A percentile compares a stretch with the other conserved stretches of the same genome.
phyloP scores from a whole-genome alignment of 2,113 vertebrate genomes.

The Cyprinodon variegatus region DNA sequence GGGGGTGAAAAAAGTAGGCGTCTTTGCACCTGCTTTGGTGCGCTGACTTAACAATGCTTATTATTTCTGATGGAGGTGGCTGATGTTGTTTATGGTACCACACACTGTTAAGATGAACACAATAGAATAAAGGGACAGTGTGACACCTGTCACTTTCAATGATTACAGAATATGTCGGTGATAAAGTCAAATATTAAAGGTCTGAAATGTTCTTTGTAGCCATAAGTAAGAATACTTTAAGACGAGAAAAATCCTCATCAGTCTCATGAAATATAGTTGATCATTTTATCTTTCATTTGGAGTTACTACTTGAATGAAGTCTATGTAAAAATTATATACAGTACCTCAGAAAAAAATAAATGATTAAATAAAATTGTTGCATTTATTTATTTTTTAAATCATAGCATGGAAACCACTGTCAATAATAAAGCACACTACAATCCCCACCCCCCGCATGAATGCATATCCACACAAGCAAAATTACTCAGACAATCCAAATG shows the following conservation, averaged over 20 bases:
- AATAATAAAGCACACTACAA: too few relatives aligned
- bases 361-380: too few relatives aligned
- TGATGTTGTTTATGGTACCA: constrained; percentile 70
- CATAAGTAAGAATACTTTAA: not conserved
- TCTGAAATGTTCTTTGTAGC: not conserved
- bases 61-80: constrained; percentile 84
- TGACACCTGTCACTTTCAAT: constrained; percentile 11
- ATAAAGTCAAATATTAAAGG: not conserved
- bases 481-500: too few relatives aligned
- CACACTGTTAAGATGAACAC: constrained; percentile 83
- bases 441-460: too few relatives aligned
- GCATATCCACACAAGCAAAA: too few relatives aligned
- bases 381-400: too few relatives aligned
- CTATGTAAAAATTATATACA: too few relatives aligned
- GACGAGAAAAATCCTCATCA: not conserved
- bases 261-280: not conserved
- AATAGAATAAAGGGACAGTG: constrained; percentile 35
- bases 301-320: too few relatives aligned
- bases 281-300: too few relatives aligned
- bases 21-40: constrained; percentile 92
- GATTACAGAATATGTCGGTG: not conserved
- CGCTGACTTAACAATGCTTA: constrained; percentile 90
- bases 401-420: too few relatives aligned
- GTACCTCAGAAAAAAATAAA: too few relatives aligned
- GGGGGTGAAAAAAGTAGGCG: constrained; percentile 90